These are phyloP conservation scores for Abscondita cerata DNA, from an alignment of 2,888 invertebrate genomes.

Conservation along the genomic window DNA sequence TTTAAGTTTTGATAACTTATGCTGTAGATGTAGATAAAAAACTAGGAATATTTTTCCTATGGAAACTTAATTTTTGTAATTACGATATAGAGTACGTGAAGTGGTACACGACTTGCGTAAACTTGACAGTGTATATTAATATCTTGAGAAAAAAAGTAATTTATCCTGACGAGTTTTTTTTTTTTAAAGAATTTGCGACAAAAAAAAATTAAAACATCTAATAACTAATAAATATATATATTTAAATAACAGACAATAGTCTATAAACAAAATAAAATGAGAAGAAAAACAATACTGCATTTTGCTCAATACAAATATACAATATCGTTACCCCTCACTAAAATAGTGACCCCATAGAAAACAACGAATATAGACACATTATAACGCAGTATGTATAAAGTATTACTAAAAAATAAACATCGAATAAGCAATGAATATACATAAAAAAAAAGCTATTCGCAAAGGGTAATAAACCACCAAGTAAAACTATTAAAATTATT, in stretches of 20 bases:
- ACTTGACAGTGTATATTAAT: too few relatives aligned
- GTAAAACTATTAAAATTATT: too few relatives aligned
- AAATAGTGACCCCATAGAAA: slow-evolving; percentile 15
- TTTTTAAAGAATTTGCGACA: too few relatives aligned
- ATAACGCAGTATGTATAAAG: neutral
- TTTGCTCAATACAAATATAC: slow-evolving; percentile 26
- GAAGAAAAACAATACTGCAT: slow-evolving; percentile 30
- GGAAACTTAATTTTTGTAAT: too few relatives aligned
- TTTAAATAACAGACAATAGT: slow-evolving; percentile 2
- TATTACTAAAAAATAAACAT: neutral
- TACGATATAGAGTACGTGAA: too few relatives aligned
- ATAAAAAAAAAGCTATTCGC: neutral
- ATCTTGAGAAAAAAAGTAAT: too few relatives aligned
- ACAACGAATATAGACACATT: neutral
- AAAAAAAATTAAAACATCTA: too few relatives aligned
- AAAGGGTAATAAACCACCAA: neutral
- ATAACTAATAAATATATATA: slow-evolving; percentile 11
- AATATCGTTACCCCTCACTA: slow-evolving; percentile 25
- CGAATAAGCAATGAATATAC: neutral
- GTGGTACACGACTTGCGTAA: too few relatives aligned
- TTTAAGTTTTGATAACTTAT: too few relatives aligned
- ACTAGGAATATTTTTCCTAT: too few relatives aligned
- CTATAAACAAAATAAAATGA: slow-evolving; percentile 9
- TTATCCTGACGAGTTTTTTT: too few relatives aligned
- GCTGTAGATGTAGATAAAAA: too few relatives aligned